Evolutionary conservation across 2,888 invertebrate genomes (phyloP).

Genomic region (Cacoxenus indagator): DNA sequence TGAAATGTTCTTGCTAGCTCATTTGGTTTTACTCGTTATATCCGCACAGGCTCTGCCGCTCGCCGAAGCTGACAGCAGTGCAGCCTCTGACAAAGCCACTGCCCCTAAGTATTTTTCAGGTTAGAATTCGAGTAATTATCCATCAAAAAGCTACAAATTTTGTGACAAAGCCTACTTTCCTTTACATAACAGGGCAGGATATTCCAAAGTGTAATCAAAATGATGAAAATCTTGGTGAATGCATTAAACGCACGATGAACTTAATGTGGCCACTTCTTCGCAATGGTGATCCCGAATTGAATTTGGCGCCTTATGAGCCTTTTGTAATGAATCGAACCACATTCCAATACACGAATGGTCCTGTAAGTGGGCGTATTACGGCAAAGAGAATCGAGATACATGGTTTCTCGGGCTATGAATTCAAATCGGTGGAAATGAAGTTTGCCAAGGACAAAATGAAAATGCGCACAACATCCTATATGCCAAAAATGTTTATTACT

Average conservation of each 20-base stretch:
- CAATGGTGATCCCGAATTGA: slow-evolving; percentile 62
- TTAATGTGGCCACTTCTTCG: slow-evolving; percentile 68
- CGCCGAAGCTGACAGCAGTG: neutral
- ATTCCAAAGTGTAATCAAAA: slow-evolving; percentile 74
- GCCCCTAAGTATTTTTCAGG: slow-evolving; percentile 28
- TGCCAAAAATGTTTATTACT: slow-evolving; percentile 73
- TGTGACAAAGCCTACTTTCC: neutral
- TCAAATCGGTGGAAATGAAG: slow-evolving; percentile 73
- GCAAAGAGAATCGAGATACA: slow-evolving; percentile 73
- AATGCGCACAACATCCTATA: slow-evolving; percentile 71
- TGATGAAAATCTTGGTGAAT: slow-evolving; percentile 74
- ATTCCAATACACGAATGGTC: slow-evolving; percentile 58
- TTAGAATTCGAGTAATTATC: slow-evolving; percentile 19
- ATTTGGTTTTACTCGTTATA: neutral
- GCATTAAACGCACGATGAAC: slow-evolving; percentile 73
- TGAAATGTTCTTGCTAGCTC: slow-evolving; percentile 3
- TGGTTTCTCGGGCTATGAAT: slow-evolving; percentile 73
- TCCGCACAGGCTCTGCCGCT: neutral
- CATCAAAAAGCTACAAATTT: neutral
- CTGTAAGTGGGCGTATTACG: slow-evolving; percentile 55
- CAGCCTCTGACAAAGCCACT: slow-evolving; percentile 25
- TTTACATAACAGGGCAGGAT: slow-evolving; percentile 47
- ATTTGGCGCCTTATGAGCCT: slow-evolving; percentile 67
- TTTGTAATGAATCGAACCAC: slow-evolving; percentile 56
- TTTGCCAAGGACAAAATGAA: slow-evolving; percentile 69